phyloP scores from a whole-genome alignment of 1,140 invertebrate genomes.

The Hyposmocoma kahamanoa region DNA sequence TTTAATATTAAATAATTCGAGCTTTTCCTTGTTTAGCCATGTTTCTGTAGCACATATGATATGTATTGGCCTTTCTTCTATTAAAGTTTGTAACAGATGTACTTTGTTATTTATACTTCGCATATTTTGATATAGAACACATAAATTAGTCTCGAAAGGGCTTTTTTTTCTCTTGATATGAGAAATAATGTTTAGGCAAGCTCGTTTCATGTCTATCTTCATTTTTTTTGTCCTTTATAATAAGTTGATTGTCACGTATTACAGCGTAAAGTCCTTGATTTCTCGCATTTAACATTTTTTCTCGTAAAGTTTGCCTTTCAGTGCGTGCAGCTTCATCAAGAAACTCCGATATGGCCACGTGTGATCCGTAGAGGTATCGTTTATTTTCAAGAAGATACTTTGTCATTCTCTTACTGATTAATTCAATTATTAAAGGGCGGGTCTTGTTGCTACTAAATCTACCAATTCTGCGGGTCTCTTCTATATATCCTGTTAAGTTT shows the following conservation, averaged over 20 bases:
- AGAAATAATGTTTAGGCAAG: neutral
- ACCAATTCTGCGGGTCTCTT: neutral
- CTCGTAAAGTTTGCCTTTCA: neutral
- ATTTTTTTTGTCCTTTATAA: neutral
- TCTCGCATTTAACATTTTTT: neutral
- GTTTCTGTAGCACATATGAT: neutral
- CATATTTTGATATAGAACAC: neutral
- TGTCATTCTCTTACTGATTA: neutral
- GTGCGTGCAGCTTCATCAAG: neutral
- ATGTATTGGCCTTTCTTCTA: neutral
- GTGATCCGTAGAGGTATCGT: neutral
- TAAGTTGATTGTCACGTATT: neutral
- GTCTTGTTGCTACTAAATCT: neutral
- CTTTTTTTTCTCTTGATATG: neutral
- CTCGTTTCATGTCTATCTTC: neutral
- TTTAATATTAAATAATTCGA: neutral
- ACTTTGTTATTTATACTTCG: neutral
- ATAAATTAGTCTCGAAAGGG: neutral
- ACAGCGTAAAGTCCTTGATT: neutral
- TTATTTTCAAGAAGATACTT: neutral
- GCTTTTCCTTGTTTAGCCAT: neutral
- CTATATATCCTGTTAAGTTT: constrained; percentile 1
- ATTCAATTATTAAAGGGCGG: neutral
- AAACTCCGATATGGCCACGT: neutral
- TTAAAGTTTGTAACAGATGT: neutral